Percentiles rank a stretch among this genome's conserved stretches.
Conservation (phyloP, 2,888 invertebrate species). For the Drosophila flavopinicola region DNA sequence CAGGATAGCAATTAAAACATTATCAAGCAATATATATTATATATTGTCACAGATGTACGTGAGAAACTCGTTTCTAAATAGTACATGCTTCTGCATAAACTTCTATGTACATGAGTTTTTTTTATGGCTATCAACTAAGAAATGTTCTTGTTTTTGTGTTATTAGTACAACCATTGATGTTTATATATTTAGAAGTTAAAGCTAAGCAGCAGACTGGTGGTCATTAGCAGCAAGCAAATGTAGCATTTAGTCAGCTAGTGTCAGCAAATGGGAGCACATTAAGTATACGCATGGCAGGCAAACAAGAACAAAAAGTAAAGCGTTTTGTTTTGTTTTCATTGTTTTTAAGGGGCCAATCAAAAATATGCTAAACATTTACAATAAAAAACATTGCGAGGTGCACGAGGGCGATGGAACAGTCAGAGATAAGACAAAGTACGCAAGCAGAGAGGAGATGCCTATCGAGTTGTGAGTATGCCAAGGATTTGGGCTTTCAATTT, state of each 20-base stretch:
- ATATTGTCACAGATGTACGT: too few relatives aligned
- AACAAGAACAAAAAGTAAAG: background rate
- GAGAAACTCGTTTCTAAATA: too few relatives aligned
- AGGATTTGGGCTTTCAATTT: slow-evolving; percentile 63
- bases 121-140: too few relatives aligned
- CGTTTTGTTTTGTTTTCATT: slow-evolving; percentile 33
- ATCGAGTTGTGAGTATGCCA: slow-evolving; percentile 26
- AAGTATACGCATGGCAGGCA: background rate
- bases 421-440: slow-evolving; percentile 43
- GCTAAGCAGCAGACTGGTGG: background rate
- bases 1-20: too few relatives aligned
- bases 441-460: slow-evolving; percentile 17
- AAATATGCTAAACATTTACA: slow-evolving; percentile 76
- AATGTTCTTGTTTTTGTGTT: too few relatives aligned
- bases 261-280: background rate
- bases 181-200: too few relatives aligned
- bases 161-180: too few relatives aligned
- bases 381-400: slow-evolving; percentile 52
- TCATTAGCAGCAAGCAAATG: too few relatives aligned
- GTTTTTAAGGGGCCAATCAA: slow-evolving; percentile 56
- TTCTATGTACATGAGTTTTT: too few relatives aligned
- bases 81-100: too few relatives aligned
- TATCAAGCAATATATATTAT: too few relatives aligned
- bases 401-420: slow-evolving; percentile 1
- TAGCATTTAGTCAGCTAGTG: background rate